phyloP scores from a whole-genome alignment of 2,888 invertebrate species.

The Artemia sinica region DNA sequence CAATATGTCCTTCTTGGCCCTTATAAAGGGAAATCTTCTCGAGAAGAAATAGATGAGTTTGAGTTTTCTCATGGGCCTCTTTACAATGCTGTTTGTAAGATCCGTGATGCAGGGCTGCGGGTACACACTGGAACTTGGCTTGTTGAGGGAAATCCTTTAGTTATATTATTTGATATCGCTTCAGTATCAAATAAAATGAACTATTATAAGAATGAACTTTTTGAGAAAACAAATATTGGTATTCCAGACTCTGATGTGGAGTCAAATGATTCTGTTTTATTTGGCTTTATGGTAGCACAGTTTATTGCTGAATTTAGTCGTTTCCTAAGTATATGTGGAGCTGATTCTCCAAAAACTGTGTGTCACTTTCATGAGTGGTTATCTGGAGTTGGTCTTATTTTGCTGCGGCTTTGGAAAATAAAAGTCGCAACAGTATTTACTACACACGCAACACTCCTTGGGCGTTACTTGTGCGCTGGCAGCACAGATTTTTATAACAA shows the following conservation, averaged over 20 bases:
- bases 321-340: conserved; percentile 32
- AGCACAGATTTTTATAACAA: conserved; percentile 99
- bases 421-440: conserved; percentile 94
- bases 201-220: conserved; percentile 60
- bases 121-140: conserved; percentile 89
- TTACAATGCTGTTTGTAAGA: conserved; percentile 54
- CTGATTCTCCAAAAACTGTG: conserved; percentile 55
- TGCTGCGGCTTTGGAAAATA: conserved; percentile 59
- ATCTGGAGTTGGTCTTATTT: conserved; percentile 36
- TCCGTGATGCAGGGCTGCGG: conserved; percentile 73
- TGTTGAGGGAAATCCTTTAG: conserved; percentile 97
- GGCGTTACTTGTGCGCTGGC: conserved; percentile 31
- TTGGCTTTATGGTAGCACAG: conserved; percentile 85
- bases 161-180: conserved; percentile 90
- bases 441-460: conserved; percentile 44
- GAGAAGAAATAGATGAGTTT: conserved; percentile 85
- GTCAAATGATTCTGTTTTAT: conserved; percentile 87
- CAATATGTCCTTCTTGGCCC: conserved; percentile 88
- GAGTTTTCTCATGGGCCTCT: conserved; percentile 36
- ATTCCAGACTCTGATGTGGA: conserved; percentile 84
- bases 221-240: conserved; percentile 75
- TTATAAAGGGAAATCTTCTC: conserved; percentile 78
- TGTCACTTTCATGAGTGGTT: conserved; percentile 98
- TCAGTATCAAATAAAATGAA: conserved; percentile 55
- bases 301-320: conserved; percentile 52